Evolutionary conservation across 2,888 invertebrate genomes (phyloP), one percentile per base, ranked within the genome.

Genomic region (Agriotes lineatus): DNA sequence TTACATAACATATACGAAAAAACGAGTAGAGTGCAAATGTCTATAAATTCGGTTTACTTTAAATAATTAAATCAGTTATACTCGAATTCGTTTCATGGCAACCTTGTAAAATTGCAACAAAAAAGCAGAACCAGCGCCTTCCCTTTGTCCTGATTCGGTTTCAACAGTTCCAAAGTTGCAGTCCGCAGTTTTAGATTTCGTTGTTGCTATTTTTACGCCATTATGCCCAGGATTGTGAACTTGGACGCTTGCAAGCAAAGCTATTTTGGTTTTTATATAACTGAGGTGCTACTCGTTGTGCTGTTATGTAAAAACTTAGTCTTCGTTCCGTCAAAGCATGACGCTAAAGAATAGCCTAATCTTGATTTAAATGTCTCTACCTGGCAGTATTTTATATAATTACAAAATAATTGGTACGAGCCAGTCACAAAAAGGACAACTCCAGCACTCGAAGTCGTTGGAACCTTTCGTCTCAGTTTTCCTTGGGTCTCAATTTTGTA

Each of bases 331-430:
- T 60, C n/a, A 9, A 45, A 20, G 45, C 10, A 19, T 19, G 6
- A 14, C 14, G 10, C 16, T 2, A 18, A 19, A 16, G 20, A 10
- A 22, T 5, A 12, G 10, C 12, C 22, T 48, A 48, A 48, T 48
- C 42, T 59, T 48, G 18, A 48, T 33, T 60, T 30, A 60, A 60
- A 60, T 60, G 59, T 60, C 45, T 60, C 59, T 60, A 60, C 59
- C 59, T 60, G 59, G 59, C 59, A 60, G 59, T 60, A 48, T 45
- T 45, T 25, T 45, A 45, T 33, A 25, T 60, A 60, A 60, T 60
- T 60, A 60, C 59, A 60, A 60, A 60, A 60, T 60, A 60, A 60
- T 60, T 60, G 59, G 33, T 60, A 19, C 48, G 44, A 60, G 35
- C 44, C 25, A 14, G 61, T 50, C 61, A 52, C 61, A 52, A 61